Evolutionary conservation across 1,140 invertebrate genomes (phyloP).

Genomic region (Pseudomyrmex concolor): DNA sequence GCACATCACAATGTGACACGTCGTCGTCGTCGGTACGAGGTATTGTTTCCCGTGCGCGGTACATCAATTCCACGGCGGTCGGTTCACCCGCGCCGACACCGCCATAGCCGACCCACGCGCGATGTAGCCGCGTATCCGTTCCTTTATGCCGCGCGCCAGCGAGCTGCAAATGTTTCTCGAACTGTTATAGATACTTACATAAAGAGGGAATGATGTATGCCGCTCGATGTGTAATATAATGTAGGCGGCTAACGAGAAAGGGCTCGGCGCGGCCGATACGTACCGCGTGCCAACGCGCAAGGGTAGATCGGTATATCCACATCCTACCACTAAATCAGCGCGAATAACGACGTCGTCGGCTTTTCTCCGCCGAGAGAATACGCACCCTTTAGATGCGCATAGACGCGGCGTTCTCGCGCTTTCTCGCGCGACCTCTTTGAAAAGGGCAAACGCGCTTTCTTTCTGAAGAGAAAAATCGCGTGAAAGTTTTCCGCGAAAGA

Average conservation of each 20-base stretch:
- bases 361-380: constrained; percentile 31
- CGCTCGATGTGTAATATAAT: constrained; percentile 83
- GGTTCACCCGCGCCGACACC: constrained; percentile 61
- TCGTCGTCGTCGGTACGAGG: constrained; percentile 55
- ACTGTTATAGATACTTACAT: constrained; percentile 83
- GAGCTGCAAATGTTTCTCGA: constrained; percentile 82
- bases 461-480: constrained; percentile 17
- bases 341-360: constrained; percentile 69
- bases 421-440: not conserved
- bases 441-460: not conserved
- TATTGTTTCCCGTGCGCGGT: constrained; percentile 80
- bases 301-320: constrained; percentile 80
- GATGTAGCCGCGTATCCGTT: constrained; percentile 55
- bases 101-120: constrained; percentile 76
- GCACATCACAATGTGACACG: constrained; percentile 36
- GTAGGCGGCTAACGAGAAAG: constrained; percentile 84
- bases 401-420: constrained; percentile 43
- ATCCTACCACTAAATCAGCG: constrained; percentile 75
- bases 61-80: constrained; percentile 79
- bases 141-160: constrained; percentile 42
- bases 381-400: not conserved
- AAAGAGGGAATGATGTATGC: constrained; percentile 83
- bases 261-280: constrained; percentile 62
- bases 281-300: constrained; percentile 68
- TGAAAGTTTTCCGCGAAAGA: not conserved